Evolutionary conservation across 1,140 invertebrate species (phyloP).

Genomic region (Tyrophagus putrescentiae): DNA sequence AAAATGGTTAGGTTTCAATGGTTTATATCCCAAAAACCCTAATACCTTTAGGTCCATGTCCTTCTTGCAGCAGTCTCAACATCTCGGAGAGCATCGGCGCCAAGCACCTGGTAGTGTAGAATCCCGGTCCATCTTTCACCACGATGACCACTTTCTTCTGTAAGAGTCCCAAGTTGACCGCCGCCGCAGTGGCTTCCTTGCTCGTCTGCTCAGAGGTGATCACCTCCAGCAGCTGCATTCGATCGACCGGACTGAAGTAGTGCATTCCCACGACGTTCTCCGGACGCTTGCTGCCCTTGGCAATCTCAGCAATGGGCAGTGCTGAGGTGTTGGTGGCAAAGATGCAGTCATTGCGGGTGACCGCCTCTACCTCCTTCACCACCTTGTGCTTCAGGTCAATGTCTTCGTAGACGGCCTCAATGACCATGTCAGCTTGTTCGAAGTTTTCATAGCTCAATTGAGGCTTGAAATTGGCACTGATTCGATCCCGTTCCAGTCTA

Average conservation of each 20-base stretch:
- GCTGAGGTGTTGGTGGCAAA: conserved; percentile 96
- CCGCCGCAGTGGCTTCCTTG: conserved; percentile 58
- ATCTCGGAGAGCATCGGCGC: conserved; percentile 77
- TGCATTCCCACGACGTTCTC: conserved; percentile 94
- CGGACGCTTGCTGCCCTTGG: conserved; percentile 70
- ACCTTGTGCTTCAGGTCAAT: conserved; percentile 85
- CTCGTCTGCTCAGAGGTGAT: conserved; percentile 89
- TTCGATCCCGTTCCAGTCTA: conserved; percentile 59
- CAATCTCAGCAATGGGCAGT: conserved; percentile 87
- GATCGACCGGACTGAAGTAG: conserved; percentile 99
- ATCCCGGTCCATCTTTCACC: conserved; percentile 93
- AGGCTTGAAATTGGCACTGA: conserved; percentile 56
- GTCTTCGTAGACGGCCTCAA: conserved; percentile 98
- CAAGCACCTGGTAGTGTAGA: conserved; percentile 92
- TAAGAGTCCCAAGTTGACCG: conserved; percentile 56
- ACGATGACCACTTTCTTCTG: conserved; percentile 94
- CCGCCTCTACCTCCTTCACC: conserved; percentile 81
- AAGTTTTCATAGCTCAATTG: conserved; percentile 72
- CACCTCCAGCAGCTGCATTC: conserved; percentile 96
- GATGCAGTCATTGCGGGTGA: conserved; percentile 77
- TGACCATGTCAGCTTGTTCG: conserved; percentile 76
- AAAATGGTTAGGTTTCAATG: too few relatives aligned
- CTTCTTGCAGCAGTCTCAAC: conserved; percentile 79
- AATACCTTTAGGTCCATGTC: conserved; percentile 69
- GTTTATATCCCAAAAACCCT: conserved; percentile 74